phyloP scores from a whole-genome alignment of 2,888 invertebrate species.

The Bellardia pandia region DNA sequence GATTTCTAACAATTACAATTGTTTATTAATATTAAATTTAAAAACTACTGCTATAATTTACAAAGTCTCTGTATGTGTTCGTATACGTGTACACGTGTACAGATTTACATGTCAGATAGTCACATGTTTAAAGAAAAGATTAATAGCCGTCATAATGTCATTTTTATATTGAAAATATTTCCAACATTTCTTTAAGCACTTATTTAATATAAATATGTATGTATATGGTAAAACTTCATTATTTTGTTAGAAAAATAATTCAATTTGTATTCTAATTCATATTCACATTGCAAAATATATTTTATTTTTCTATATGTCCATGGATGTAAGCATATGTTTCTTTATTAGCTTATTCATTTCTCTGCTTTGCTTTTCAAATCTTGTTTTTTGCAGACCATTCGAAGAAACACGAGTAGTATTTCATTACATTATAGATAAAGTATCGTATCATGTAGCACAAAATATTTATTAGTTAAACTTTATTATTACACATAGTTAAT shows the following conservation, averaged over 20 bases:
- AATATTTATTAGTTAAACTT: slow-evolving; percentile 23
- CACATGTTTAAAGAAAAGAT: slow-evolving; percentile 32
- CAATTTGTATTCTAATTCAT: slow-evolving; percentile 6
- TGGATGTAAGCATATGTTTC: slow-evolving; percentile 43
- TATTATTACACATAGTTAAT: neutral
- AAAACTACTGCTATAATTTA: slow-evolving; percentile 3
- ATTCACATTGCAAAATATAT: neutral
- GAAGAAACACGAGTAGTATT: neutral
- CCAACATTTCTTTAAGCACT: slow-evolving; percentile 22
- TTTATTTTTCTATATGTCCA: too few species aligned
- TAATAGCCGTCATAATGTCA: slow-evolving; percentile 53
- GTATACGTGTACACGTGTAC: neutral
- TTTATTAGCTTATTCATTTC: neutral
- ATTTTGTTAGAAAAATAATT: neutral
- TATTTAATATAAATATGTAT: slow-evolving; percentile 12
- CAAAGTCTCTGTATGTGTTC: neutral
- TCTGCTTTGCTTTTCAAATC: too few species aligned
- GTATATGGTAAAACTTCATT: slow-evolving; percentile 11
- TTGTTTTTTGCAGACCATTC: too few species aligned
- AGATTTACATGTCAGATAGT: too few species aligned
- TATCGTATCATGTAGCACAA: slow-evolving; percentile 11
- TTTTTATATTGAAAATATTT: slow-evolving; percentile 50
- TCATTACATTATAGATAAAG: slow-evolving; percentile 37
- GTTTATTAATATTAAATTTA: too few species aligned
- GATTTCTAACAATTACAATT: too few species aligned